These are phyloP conservation scores for Drosophila kuntzei DNA, from an alignment of 2,888 invertebrate genomes.

Conservation along the genomic window DNA sequence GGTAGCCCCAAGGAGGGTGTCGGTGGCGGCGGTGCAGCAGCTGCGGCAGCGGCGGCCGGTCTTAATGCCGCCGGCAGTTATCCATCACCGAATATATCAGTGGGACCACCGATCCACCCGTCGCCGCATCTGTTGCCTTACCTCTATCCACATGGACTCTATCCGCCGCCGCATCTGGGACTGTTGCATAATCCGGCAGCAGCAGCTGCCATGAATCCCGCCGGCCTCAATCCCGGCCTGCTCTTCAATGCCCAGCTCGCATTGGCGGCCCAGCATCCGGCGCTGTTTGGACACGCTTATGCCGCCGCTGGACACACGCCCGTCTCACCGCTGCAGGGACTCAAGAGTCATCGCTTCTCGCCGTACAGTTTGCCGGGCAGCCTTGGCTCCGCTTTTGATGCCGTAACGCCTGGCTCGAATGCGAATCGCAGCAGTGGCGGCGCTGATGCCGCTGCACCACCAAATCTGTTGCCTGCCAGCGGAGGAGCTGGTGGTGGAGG, in stretches of 20 bases:
- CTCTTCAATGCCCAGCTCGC: conserved; percentile 95
- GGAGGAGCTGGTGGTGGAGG: conserved; percentile 49
- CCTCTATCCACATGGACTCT: conserved; percentile 95
- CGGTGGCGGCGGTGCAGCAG: conserved; percentile 54
- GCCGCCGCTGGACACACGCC: conserved; percentile 89
- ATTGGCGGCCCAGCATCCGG: conserved; percentile 94
- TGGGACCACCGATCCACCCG: conserved; percentile 96
- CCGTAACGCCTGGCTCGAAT: conserved; percentile 91
- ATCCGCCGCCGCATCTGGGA: conserved; percentile 91
- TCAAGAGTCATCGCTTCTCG: conserved; percentile 93
- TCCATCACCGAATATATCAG: conserved; percentile 96
- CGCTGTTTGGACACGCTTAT: conserved; percentile 88
- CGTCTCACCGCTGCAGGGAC: conserved; percentile 89
- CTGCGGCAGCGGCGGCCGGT: conserved; percentile 67
- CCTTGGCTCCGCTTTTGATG: conserved; percentile 94
- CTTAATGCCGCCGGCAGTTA: conserved; percentile 86
- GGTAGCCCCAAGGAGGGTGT: conserved; percentile 87
- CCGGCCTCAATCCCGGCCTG: conserved; percentile 92
- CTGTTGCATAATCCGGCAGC: conserved; percentile 88
- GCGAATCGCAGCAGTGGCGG: conserved; percentile 80
- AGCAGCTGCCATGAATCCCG: conserved; percentile 86
- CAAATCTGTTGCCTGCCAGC: conserved; percentile 63
- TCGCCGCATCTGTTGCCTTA: conserved; percentile 95
- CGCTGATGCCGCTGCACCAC: conserved; percentile 55
- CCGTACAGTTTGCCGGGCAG: conserved; percentile 94